Evolutionary conservation across 2,888 invertebrate species (phyloP).

Genomic region (Drosophila mulleri): DNA sequence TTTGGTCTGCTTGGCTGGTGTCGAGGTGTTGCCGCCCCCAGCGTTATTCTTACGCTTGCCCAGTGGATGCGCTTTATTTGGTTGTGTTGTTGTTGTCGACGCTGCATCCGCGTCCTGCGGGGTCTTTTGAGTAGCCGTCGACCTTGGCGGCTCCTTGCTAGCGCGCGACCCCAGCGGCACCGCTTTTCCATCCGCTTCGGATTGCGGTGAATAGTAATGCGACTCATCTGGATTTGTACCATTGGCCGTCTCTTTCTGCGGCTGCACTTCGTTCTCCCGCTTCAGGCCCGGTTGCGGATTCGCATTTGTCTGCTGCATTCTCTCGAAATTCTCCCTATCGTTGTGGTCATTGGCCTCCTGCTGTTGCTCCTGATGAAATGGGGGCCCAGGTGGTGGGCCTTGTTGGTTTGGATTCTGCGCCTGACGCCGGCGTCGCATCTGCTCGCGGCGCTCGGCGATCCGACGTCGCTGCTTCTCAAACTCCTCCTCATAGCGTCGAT

Average conservation of each 20-base stretch:
- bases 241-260: neutral
- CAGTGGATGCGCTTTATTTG: conserved; percentile 3
- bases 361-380: neutral
- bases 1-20: conserved; percentile 50
- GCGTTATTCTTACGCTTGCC: conserved; percentile 68
- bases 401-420: conserved; percentile 35
- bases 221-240: neutral
- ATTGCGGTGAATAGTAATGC: neutral
- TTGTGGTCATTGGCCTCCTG: conserved; percentile 1
- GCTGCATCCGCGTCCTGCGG: neutral
- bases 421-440: conserved; percentile 89
- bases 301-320: neutral
- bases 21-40: neutral
- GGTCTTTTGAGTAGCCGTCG: neutral
- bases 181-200: neutral
- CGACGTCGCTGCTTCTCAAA: conserved; percentile 94
- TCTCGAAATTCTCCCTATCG: conserved; percentile 3
- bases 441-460: conserved; percentile 91
- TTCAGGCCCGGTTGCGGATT: neutral
- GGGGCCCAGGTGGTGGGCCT: neutral
- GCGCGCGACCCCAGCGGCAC: neutral
- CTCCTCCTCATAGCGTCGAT: conserved; percentile 93
- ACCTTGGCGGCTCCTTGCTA: neutral
- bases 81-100: neutral
- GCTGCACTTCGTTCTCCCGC: neutral